Evolutionary conservation across 2,797 vertebrate species (phyloP), one percentile per base, ranked within the genome.

Genomic region (Cottoperca gobio): DNA sequence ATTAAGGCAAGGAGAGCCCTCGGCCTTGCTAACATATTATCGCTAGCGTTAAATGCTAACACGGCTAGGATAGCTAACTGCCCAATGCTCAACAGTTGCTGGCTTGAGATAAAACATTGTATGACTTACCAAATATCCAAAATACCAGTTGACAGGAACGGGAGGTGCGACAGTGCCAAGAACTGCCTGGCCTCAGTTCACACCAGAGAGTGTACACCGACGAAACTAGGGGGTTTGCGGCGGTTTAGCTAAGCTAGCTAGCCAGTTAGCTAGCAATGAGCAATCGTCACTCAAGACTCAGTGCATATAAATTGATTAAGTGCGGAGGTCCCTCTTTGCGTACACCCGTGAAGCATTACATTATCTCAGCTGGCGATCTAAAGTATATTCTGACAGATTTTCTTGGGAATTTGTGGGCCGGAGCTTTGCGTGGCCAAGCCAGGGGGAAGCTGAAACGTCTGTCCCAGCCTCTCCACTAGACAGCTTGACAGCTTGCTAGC

Each of bases 401-500:
- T 81, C 43, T 63, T 53, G 60, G 67, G 24, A 67, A 60, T 82
- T 59, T 67, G 46, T 17, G 73, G 84, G 66, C 80, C 82, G 76
- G 74, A 86, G 85, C 66, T 88, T 80, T 78, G 76, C 63, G 65
- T 70, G 73, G 88, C 88, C 83, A 85, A 92, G 84, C 77, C 82
- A 77, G 84, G 86, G 88, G 88, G 88, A 91, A 90, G 90, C 93
- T 88, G 92, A 92, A 93, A 86, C 86, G 91, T 88, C 86, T 81
- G 85, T 88, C 91, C 89, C 93, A 92, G 90, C 89, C 93, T 90
- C 93, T 91, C 87, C 90, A 84, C 90, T 91, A 92, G 85, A 94
- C 92, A 92, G 93, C 91, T 91, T 93, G 90, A 93, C 94, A 93
- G 93, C 92, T 88, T 81, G 88, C 91, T 90, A 91, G 90, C 91